A percentile compares a stretch with the other conserved stretches of the same genome.
phyloP scores from a whole-genome alignment of 2,888 invertebrate species.

The Orthosia incerta region DNA sequence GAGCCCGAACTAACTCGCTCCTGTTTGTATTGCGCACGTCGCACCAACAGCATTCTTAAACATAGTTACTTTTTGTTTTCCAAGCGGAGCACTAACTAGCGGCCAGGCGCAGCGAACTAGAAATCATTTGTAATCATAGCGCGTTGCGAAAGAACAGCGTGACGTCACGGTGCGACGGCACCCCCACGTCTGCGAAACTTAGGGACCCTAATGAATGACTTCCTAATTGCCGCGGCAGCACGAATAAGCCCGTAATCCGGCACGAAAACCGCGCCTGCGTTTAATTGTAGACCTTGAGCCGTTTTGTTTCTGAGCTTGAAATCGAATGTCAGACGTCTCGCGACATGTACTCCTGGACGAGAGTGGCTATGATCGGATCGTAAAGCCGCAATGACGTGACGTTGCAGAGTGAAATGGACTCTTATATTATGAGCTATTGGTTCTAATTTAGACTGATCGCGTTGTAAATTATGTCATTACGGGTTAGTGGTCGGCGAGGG shows the following conservation, averaged over 20 bases:
- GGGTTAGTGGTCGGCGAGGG: constrained; percentile 48
- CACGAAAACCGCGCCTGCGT: constrained; percentile 80
- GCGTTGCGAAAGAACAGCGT: constrained; percentile 80
- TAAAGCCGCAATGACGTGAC: constrained; percentile 73
- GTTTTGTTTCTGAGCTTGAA: constrained; percentile 85
- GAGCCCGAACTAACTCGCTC: constrained; percentile 80
- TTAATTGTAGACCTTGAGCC: constrained; percentile 88
- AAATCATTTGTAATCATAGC: constrained; percentile 75
- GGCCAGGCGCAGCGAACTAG: constrained; percentile 73
- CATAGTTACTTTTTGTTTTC: constrained; percentile 83
- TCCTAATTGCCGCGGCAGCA: constrained; percentile 90
- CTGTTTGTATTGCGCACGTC: constrained; percentile 84
- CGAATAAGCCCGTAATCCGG: constrained; percentile 88
- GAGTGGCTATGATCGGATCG: constrained; percentile 76
- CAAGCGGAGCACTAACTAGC: constrained; percentile 69
- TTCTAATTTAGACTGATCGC: constrained; percentile 64
- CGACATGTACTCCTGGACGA: constrained; percentile 82
- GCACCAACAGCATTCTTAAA: constrained; percentile 82
- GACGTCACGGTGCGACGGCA: constrained; percentile 86
- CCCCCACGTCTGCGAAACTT: constrained; percentile 91
- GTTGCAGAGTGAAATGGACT: constrained; percentile 72
- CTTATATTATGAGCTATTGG: constrained; percentile 75
- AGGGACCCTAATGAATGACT: constrained; percentile 91
- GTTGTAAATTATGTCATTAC: constrained; percentile 59
- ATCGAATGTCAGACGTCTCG: constrained; percentile 85